phyloP scores from a whole-genome alignment of 1,140 invertebrate genomes.

The Drosophila trapezifrons region DNA sequence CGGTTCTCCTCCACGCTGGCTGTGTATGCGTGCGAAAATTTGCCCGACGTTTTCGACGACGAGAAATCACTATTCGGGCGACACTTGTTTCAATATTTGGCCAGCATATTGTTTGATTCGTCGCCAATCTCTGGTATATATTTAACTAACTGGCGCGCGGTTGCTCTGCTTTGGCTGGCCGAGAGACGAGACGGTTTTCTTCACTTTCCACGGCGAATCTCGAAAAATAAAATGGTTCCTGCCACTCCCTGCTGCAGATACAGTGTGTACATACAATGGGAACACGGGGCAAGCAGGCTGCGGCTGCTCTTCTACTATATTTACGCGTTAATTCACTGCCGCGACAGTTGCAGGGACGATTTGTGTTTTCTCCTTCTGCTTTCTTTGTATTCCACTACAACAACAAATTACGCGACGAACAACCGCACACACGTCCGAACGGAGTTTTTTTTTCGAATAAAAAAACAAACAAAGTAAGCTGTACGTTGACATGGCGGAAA shows the following conservation, averaged over 20 bases:
- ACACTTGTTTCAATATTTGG: conserved; percentile 69
- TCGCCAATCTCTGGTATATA: conserved; percentile 37
- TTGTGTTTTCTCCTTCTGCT: conserved; percentile 12
- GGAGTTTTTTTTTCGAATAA: conserved; percentile 32
- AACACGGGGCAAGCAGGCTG: not conserved
- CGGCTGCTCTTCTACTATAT: not conserved
- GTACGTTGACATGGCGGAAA: too few species aligned
- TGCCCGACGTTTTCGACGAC: conserved; percentile 21
- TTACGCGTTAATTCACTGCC: conserved; percentile 1
- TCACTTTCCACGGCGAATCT: too few species aligned
- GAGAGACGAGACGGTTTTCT: conserved; percentile 44
- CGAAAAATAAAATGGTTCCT: too few species aligned
- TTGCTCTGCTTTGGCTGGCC: conserved; percentile 2
- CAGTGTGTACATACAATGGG: conserved; percentile 33
- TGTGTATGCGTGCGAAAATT: conserved; percentile 46
- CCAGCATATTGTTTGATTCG: conserved; percentile 28
- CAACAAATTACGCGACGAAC: conserved; percentile 48
- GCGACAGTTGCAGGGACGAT: not conserved
- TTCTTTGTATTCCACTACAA: conserved; percentile 36
- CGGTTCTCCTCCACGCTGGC: conserved; percentile 35
- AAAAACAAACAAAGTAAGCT: not conserved
- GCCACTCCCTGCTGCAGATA: too few species aligned
- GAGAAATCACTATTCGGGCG: conserved; percentile 52
- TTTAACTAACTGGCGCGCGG: conserved; percentile 11
- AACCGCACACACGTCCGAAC: conserved; percentile 27